Percentiles rank a stretch among this genome's conserved stretches.
phyloP scores from a whole-genome alignment of 2,797 vertebrate genomes.

The Syngnathus acus region DNA sequence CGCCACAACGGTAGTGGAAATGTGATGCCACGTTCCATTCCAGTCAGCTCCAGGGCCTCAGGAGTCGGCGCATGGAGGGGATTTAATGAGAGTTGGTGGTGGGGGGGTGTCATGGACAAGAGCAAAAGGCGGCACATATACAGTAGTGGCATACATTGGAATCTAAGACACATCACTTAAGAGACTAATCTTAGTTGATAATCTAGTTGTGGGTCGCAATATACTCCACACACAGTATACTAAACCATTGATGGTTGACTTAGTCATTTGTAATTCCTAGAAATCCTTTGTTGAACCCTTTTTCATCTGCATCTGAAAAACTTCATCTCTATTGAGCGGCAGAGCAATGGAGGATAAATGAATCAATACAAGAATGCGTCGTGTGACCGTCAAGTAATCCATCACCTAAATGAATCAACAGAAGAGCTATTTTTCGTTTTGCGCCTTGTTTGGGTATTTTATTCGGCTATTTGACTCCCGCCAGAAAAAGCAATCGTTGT shows the following conservation, averaged over 20 bases:
- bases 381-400: conserved; percentile 27
- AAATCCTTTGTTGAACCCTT: conserved; percentile 20
- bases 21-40: conserved; percentile 25
- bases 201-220: too few relatives aligned
- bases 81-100: neutral
- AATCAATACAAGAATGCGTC: conserved; percentile 47
- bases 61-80: conserved; percentile 30
- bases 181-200: too few relatives aligned
- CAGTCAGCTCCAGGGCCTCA: conserved; percentile 22
- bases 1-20: conserved; percentile 29
- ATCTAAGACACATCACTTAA: neutral
- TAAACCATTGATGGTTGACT: conserved; percentile 26
- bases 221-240: neutral
- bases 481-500: too few relatives aligned
- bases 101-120: neutral
- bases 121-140: neutral
- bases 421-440: conserved; percentile 20
- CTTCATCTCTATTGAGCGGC: conserved; percentile 33
- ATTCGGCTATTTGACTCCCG: too few relatives aligned
- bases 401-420: conserved; percentile 40
- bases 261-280: conserved; percentile 15
- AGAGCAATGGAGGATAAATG: conserved; percentile 14
- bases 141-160: neutral
- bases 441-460: too few relatives aligned
- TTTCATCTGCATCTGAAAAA: conserved; percentile 42